Base-by-base conservation (phyloP, 2,888 invertebrate species). In the Latheticus oryzae region DNA sequence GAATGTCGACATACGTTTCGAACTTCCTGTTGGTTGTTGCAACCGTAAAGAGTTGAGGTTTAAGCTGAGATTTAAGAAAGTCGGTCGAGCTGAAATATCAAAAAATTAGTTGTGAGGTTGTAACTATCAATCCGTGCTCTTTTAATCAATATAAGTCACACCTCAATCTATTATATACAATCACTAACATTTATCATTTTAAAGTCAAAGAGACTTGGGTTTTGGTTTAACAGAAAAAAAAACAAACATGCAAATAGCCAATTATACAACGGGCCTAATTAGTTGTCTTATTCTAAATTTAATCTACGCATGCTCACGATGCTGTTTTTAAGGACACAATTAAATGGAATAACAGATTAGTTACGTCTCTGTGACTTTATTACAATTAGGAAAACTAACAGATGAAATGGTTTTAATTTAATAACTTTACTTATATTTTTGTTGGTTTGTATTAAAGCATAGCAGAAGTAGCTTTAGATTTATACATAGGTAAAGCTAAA, bases 41-140 rank as follows among this genome's bases (percentile, higher is more conserved):
- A 91, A 89, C 82, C 93, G 88, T 83, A 93, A 85, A 76, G 91
- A 88, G 85, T 93, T 94, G 83, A 93, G 87, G 86, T 92, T 94
- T 86, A 93, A 85, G 85, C 91, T 94, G 85, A 97, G 91, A 88
- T 95, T 96, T 84, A 97, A 90, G 88, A 95, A 97, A 81, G 95
- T 97, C 79, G 97, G 97, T 77, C 97, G 93, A 82, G 96, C 96
- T 97, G 95, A 85, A 90, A 89, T 82, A 80, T 70, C 70, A 70
- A 68, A 65, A 48, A 56, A 63, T 43, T 55, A 55, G 48, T 54
- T 17, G 17, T 33, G n/a, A 17, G 11, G 19, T 42, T 21, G 38
- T n/a, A n/a, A 37, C 42, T 53, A 35, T 16, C 55, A 55, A n/a
- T n/a, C 50, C 30, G 38, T 51, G 51, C 42, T 28, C 32, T 37